Percentiles rank a stretch among this genome's conserved stretches.
These are phyloP conservation scores for Mustela nigripes DNA, from an alignment of 2,113 vertebrate species.

Conservation along the genomic window DNA sequence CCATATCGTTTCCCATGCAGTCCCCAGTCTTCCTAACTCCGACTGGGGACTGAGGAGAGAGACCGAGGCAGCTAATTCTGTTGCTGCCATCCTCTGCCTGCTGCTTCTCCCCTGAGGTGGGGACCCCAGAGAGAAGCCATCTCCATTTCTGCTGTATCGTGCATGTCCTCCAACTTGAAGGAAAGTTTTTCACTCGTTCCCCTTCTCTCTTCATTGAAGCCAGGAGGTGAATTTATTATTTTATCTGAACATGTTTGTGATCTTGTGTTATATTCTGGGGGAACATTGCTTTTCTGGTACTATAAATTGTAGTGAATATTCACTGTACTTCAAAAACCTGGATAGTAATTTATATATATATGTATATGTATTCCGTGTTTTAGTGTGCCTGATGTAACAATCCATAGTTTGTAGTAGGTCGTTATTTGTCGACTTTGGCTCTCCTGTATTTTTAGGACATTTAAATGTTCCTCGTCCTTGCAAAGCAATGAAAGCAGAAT, in stretches of 20 bases:
- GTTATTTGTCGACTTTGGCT: neutral
- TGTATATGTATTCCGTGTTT: neutral
- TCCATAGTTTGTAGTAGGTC: neutral
- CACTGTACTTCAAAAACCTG: neutral
- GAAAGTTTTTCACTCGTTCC: neutral
- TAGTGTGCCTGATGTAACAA: neutral
- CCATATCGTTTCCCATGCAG: neutral
- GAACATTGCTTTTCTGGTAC: neutral
- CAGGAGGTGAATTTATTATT: neutral
- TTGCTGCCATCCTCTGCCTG: neutral
- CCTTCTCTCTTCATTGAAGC: neutral
- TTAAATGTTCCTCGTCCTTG: constrained; percentile 52
- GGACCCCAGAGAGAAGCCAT: too few species aligned
- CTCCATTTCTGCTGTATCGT: accelerated
- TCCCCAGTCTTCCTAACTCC: neutral
- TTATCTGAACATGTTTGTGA: neutral
- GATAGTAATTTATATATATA: neutral
- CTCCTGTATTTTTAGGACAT: constrained; percentile 49
- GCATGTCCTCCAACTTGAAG: neutral
- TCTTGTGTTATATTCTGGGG: neutral
- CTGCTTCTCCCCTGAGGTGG: neutral
- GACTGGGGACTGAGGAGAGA: neutral
- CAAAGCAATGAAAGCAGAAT: constrained; percentile 64
- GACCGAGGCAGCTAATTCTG: neutral
- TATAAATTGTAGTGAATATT: neutral